Conservation (phyloP, 2,888 invertebrate genomes). For the Crepidodera aurea region DNA sequence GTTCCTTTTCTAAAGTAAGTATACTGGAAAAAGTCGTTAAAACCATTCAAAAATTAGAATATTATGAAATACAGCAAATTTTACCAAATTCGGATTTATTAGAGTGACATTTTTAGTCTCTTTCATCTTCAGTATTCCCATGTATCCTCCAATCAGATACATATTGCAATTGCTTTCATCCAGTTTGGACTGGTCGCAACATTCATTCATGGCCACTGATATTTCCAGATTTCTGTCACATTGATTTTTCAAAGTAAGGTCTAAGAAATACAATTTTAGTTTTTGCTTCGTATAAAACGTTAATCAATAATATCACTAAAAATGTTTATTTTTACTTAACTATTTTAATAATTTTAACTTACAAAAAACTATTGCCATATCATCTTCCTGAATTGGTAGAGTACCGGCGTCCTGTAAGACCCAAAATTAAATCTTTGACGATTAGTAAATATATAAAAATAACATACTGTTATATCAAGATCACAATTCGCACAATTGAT, state of each 20-base stretch:
- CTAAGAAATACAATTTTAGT: conserved; percentile 19
- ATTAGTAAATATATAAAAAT: not conserved
- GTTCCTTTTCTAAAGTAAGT: conserved; percentile 47
- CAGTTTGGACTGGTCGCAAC: conserved; percentile 50
- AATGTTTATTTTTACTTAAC: not conserved
- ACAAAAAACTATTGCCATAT: conserved; percentile 40
- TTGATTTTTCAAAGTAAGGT: conserved; percentile 27
- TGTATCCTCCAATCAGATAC: conserved; percentile 57
- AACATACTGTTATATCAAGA: conserved; percentile 29
- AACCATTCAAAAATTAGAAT: no score
- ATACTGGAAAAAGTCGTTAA: conserved; percentile 45
- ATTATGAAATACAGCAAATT: no score
- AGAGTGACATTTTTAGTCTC: conserved; percentile 55
- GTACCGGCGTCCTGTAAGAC: conserved; percentile 36
- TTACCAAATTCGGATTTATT: conserved; percentile 59
- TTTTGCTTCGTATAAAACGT: no score
- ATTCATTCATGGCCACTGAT: conserved; percentile 53
- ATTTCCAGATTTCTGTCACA: conserved; percentile 44
- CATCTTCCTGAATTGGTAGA: conserved; percentile 29
- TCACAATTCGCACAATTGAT: conserved; percentile 1
- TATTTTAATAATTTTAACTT: conserved; percentile 1
- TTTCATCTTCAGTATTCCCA: conserved; percentile 52
- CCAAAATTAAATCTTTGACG: not conserved
- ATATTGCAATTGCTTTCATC: conserved; percentile 53
- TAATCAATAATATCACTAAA: no score